Evolutionary conservation across 2,888 invertebrate species (phyloP), one percentile per base, ranked within the genome.

Genomic region (Ochropacha duplaris): DNA sequence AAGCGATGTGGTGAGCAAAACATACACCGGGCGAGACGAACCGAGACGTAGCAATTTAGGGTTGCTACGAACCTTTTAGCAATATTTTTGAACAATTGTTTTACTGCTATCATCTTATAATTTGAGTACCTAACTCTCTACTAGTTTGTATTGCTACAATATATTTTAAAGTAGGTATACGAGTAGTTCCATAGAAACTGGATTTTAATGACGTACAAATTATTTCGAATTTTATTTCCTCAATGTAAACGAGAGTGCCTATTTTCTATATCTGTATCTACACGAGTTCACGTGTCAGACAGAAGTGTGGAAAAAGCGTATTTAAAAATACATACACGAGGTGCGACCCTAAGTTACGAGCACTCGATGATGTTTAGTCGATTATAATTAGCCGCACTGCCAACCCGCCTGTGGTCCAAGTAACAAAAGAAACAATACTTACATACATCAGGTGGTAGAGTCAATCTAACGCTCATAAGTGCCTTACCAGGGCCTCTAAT

Each of bases 281-380:
- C n/a, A 56, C 64, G 60, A 61, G 64, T 69, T 71, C 69, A 74
- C 31, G 52, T 78, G 78, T 84, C n/a, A n/a, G n/a, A 81, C 80
- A n/a, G 76, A 72, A 73, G 69, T 63, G 69, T 73, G 74, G 74
- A 84, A 84, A 85, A 84, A 80, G 66, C 68, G 66, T 79, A 81
- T 88, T 87, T 86, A 86, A 85, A 90, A 89, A 88, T 88, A 89
- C 78, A 81, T 79, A 77, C 69, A 65, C 66, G 76, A 84, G 83
- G 79, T 75, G 83, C 88, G 85, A 88, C 90, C 92, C 91, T 87
- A 90, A 85, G 71, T 87, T 87, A 87, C 86, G 77, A 86, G 80
- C 85, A 85, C 86, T 86, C 88, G 87, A 88, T 90, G 89, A 90
- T 89, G 88, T 90, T 90, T 88, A 90, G 91, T 86, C 84, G 90